These are phyloP conservation scores for Dicentrarchus labrax DNA, from an alignment of 2,113 vertebrate genomes.

Conservation along the genomic window DNA sequence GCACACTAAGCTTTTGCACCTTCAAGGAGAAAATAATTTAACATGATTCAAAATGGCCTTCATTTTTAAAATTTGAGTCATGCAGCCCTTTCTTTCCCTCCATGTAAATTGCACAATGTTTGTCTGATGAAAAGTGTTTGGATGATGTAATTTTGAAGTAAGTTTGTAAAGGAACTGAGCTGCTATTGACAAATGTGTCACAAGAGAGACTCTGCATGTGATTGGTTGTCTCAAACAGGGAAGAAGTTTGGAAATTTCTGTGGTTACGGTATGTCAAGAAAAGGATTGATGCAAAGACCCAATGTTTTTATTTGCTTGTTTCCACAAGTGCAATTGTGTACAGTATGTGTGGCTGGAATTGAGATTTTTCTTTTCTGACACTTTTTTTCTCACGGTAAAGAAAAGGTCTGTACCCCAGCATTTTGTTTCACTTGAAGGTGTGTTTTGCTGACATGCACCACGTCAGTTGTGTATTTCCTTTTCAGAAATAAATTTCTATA, in stretches of 20 bases:
- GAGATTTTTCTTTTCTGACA: not conserved
- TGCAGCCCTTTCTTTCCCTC: constrained; percentile 58
- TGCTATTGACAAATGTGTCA: constrained; percentile 46
- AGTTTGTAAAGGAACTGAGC: constrained; percentile 40
- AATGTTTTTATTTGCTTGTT: constrained; percentile 46
- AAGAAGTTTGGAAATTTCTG: constrained; percentile 14
- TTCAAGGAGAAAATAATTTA: not conserved
- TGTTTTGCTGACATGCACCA: constrained; percentile 5
- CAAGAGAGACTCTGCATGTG: constrained; percentile 50
- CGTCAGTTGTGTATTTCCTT: constrained; percentile 45
- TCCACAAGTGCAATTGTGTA: constrained; percentile 69
- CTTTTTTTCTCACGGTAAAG: constrained; percentile 34
- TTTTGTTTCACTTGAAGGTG: constrained; percentile 68
- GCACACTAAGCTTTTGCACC: constrained; percentile 58
- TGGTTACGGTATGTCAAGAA: constrained; percentile 46
- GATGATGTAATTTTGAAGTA: constrained; percentile 30
- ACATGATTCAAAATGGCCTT: constrained; percentile 35
- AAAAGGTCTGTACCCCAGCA: constrained; percentile 2
- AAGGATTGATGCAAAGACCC: constrained; percentile 8
- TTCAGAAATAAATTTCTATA: constrained; percentile 75
- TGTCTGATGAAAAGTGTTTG: constrained; percentile 29
- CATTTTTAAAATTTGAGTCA: not conserved
- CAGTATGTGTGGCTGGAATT: constrained; percentile 46
- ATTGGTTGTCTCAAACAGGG: constrained; percentile 20
- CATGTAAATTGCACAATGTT: constrained; percentile 50